Evolutionary conservation across 2,113 vertebrate genomes (phyloP), one percentile per base, ranked within the genome.

Genomic region (Alethe diademata): DNA sequence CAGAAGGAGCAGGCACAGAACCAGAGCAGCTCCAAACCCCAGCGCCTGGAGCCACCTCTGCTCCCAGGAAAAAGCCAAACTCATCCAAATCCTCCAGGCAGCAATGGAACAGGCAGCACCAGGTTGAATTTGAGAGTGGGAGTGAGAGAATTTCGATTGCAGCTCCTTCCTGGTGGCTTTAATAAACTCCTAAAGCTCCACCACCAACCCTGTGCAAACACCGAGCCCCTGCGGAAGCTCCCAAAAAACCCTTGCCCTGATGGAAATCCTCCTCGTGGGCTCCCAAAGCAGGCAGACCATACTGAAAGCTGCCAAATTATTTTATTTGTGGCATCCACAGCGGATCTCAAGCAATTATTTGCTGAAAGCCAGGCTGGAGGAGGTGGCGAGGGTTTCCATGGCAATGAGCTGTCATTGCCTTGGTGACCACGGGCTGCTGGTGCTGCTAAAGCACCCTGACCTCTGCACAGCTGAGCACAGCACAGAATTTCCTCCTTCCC

Each of bases 361-460:
- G 53, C 88, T 53, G 13, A 23, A 14, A 18, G 53, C 24, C 31
- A 3, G 62, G 47, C 93, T 43, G 14, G 74, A 47, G 94, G 78
- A 89, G 67, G 85, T 66, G 90, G 60, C 2, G 5, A 57, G 62
- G 1, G 95, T 97, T 96, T 86, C 95, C 96, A 96, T 96, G 92
- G 94, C 71, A 19, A 97, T 90, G 56, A 89, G 93, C 50, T 60
- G 72, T 2, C 74, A 96, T 92, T 9, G 88, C 95, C 95, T 58
- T 80, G 94, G 92, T 96, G 95, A 96, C 93, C 4, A 3, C 13
- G 80, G 83, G 31, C 89, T 35, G 64, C 6, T 11, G 20, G 51
- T 19, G 86, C 94, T 65, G 87, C 65, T 45, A 8, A 56, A 83
- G 66, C 92, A 19, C 60, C 4, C 29, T 3, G 36, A 90, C 95